Evolutionary conservation across 1,140 invertebrate genomes (phyloP), one percentile per base, ranked within the genome.

Genomic region (Brevipalpus yothersi): DNA sequence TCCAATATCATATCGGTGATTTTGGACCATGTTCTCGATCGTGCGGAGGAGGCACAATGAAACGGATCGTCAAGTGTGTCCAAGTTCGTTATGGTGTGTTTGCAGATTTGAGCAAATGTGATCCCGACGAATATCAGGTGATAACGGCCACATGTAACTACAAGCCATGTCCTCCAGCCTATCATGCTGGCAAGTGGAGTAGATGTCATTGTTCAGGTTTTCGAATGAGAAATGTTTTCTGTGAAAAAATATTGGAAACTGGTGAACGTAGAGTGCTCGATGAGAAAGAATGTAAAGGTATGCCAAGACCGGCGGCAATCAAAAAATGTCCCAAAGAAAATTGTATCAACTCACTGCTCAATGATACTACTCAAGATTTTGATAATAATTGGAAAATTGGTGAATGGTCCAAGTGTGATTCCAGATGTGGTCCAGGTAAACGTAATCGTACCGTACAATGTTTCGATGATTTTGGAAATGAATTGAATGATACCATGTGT

Each of bases 1-100:
- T 91, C 69, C 74, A 76, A 10, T 92, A 87, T 86, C 76, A 80
- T 8, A 77, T 77, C 66, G 82, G 81, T 43, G 79, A 83, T 60
- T 95, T 84, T 71, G 79, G 80, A 5, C 73, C 77, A 0, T 96
- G 91, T 70, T 83, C 79, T 60, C 77, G 76, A 4, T 76, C 79
- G 9, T 96, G 91, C 69, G 91, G 90, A 19, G 83, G 84, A 76
- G 90, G 65, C 59, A 74, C 75, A 56, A 82, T 86, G 73, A 76
- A 75, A 1, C 75, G 88, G 21, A 76, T 78, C 58, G 71, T 72
- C 41, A 71, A 63, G 62, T 76, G 75, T 62, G 68, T 69, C 17
- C 67, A 70, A 39, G 67, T 65, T 9, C 67, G 65, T 54, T 80
- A 79, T 41, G 72, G 80, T 19, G 76, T 81, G 58, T 71, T 76